Evolutionary conservation across 2,888 invertebrate species (phyloP).

Genomic region (Pristionchus fissidentatus): DNA sequence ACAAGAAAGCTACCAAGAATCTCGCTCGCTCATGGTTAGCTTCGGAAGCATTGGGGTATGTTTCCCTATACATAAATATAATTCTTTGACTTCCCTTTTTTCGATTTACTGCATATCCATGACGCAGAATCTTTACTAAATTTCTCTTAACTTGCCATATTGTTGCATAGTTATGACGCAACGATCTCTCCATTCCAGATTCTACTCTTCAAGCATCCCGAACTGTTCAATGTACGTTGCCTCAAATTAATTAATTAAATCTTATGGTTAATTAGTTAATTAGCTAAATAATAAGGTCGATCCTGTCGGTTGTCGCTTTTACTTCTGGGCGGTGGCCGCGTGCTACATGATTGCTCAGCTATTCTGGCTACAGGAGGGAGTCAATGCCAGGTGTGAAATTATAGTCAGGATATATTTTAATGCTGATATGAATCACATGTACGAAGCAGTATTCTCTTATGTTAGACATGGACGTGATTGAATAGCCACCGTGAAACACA

Average conservation of each 20-base stretch:
- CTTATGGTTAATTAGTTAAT: neutral
- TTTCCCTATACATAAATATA: too few species aligned
- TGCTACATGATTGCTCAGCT: constrained; percentile 43
- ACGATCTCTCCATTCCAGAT: neutral
- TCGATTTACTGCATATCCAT: too few species aligned
- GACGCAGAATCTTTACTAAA: too few species aligned
- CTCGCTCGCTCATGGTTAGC: constrained; percentile 9
- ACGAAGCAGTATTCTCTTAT: too few species aligned
- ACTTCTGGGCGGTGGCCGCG: constrained; percentile 45
- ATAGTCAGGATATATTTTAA: too few species aligned
- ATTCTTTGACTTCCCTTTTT: too few species aligned
- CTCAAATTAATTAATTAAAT: neutral
- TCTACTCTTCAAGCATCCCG: constrained; percentile 37
- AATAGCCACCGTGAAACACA: too few species aligned
- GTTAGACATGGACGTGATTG: too few species aligned
- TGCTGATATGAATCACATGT: neutral
- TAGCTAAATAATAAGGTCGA: neutral
- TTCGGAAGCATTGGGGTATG: constrained; percentile 36
- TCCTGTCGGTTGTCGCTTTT: constrained; percentile 43
- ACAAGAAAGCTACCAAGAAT: constrained; percentile 44
- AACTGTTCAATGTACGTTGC: constrained; percentile 5
- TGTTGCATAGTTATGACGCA: too few species aligned
- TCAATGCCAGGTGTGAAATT: neutral
- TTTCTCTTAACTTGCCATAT: neutral
- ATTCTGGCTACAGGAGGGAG: constrained; percentile 42